phyloP scores from a whole-genome alignment of 2,888 invertebrate genomes.

The Zygogramma bicolorata region DNA sequence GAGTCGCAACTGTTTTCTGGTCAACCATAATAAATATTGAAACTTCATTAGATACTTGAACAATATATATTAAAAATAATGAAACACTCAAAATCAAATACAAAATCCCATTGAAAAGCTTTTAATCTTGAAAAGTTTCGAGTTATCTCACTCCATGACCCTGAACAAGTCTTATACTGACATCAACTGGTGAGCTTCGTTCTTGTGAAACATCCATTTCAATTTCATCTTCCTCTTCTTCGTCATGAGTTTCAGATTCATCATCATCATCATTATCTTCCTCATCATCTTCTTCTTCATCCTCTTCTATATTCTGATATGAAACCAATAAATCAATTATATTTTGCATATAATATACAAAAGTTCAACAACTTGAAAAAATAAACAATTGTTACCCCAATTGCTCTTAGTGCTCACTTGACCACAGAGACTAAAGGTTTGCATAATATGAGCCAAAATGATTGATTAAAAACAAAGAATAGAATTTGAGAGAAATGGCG shows the following conservation, averaged over 20 bases:
- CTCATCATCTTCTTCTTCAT: constrained; percentile 74
- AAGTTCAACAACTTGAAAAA: too few relatives aligned
- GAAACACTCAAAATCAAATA: not conserved
- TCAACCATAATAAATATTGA: too few relatives aligned
- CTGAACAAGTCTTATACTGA: constrained; percentile 59
- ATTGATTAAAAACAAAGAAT: too few relatives aligned
- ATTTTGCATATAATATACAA: too few relatives aligned
- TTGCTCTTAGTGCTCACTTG: too few relatives aligned
- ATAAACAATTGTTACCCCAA: too few relatives aligned
- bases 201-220: constrained; percentile 66
- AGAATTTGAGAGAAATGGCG: too few relatives aligned
- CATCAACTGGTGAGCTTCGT: constrained; percentile 64
- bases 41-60: too few relatives aligned
- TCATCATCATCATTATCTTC: constrained; percentile 74
- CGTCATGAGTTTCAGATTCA: constrained; percentile 73
- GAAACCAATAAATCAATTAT: not conserved
- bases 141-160: constrained; percentile 56
- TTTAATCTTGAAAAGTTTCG: not conserved
- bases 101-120: not conserved
- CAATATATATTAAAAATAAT: not conserved
- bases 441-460: too few relatives aligned
- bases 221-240: constrained; percentile 73
- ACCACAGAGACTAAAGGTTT: too few relatives aligned
- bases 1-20: too few relatives aligned
- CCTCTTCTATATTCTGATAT: constrained; percentile 66